A percentile compares a stretch with the other conserved stretches of the same genome.
Conservation (phyloP, 2,113 vertebrate species). For the Leucoraja erinaceus region DNA sequence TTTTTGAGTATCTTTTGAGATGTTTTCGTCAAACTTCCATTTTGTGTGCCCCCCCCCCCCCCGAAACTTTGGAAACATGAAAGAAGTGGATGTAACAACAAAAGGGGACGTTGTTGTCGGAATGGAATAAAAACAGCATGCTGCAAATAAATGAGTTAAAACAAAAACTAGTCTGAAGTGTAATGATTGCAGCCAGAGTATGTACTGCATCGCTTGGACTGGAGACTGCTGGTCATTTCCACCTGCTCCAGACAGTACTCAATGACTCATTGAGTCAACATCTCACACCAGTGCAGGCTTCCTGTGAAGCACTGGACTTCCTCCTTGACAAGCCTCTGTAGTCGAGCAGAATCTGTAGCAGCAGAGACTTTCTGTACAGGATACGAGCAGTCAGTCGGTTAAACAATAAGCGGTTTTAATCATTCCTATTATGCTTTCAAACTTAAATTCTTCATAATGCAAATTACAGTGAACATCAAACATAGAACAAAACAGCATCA, state of each 20-base stretch:
- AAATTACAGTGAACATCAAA: too few relatives aligned
- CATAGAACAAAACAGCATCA: too few relatives aligned
- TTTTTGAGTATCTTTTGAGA: too few relatives aligned
- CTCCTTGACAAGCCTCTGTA: background rate
- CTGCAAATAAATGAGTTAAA: background rate
- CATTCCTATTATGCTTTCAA: background rate
- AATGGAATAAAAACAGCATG: background rate
- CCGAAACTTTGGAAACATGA: background rate
- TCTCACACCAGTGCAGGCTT: background rate
- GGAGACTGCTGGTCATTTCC: background rate
- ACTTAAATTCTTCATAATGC: background rate
- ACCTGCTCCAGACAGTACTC: background rate
- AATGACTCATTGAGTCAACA: background rate
- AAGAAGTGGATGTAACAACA: background rate
- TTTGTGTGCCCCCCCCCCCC: too few relatives aligned
- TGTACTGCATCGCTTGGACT: background rate
- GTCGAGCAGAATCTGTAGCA: background rate
- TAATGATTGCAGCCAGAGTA: background rate
- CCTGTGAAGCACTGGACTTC: background rate
- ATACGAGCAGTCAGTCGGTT: background rate
- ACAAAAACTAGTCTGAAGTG: background rate
- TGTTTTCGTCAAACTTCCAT: too few relatives aligned
- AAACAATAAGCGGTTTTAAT: background rate
- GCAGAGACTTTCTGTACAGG: background rate
- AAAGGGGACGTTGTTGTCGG: too few relatives aligned